A percentile compares a stretch with the other conserved stretches of the same genome.
Conservation (phyloP, 2,797 vertebrate species). For the Rhinoraja longicauda region DNA sequence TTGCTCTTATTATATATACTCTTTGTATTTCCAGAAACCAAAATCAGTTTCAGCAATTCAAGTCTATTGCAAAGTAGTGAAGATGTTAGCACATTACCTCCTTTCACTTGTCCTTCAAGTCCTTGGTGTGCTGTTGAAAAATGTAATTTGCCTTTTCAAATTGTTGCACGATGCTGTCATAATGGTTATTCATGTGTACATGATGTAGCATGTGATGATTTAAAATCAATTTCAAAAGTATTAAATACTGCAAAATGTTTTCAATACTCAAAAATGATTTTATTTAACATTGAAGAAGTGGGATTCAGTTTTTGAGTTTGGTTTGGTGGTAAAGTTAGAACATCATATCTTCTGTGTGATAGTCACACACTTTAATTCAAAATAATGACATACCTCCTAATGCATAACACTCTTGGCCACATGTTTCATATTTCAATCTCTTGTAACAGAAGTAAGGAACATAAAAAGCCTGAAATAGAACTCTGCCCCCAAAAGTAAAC, state of each 20-base stretch:
- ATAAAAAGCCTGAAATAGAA: neutral
- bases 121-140: neutral
- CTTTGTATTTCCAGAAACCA: neutral
- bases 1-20: constrained; percentile 1
- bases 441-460: neutral
- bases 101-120: neutral
- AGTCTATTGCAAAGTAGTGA: neutral
- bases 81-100: neutral
- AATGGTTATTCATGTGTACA: constrained; percentile 4
- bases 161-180: neutral
- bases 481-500: neutral
- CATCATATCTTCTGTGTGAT: neutral
- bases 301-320: neutral
- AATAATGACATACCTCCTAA: neutral
- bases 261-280: neutral
- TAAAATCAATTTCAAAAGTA: neutral
- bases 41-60: neutral
- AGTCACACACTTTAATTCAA: neutral
- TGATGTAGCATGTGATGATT: constrained; percentile 28
- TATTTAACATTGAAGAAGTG: neutral
- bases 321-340: neutral
- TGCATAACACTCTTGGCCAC: neutral
- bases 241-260: neutral
- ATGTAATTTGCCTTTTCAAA: constrained; percentile 17
- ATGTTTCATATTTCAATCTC: neutral